Conservation (phyloP, 2,888 invertebrate species). For the Fragum fragum region DNA sequence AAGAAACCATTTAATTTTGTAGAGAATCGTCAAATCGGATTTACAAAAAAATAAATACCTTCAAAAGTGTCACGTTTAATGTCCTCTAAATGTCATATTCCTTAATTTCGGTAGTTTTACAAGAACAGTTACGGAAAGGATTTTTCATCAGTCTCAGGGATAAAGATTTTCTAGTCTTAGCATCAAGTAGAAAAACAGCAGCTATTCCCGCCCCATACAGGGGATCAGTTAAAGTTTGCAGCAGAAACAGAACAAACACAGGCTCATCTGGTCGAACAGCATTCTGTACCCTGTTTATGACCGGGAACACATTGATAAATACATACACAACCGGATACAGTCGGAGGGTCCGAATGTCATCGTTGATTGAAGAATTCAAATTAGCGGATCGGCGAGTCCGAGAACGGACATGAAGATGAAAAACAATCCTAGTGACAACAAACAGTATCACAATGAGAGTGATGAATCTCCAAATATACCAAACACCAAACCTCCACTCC, state of each 20-base stretch:
- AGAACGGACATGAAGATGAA: background rate
- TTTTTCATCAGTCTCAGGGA: background rate
- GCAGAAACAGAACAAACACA: conserved; percentile 34
- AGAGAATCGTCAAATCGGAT: too few relatives aligned
- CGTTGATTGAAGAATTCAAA: background rate
- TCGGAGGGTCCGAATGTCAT: conserved; percentile 41
- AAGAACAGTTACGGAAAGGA: background rate
- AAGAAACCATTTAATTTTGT: too few relatives aligned
- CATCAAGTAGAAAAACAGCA: conserved; percentile 44
- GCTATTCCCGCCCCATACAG: conserved; percentile 40
- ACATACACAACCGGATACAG: conserved; percentile 51
- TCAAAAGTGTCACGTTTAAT: too few relatives aligned
- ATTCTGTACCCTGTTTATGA: conserved; percentile 40
- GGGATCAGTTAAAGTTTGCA: conserved; percentile 37
- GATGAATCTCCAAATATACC: conserved; percentile 52
- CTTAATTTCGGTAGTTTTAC: background rate
- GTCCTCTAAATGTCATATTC: background rate
- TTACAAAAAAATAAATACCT: too few relatives aligned
- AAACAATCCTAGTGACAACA: conserved; percentile 31
- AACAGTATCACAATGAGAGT: conserved; percentile 31
- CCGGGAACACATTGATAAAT: conserved; percentile 37
- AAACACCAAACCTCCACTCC: conserved; percentile 49
- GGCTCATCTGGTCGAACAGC: background rate
- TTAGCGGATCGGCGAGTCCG: background rate
- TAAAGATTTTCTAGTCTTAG: conserved; percentile 30